Base-by-base conservation (phyloP, 2,113 vertebrate species). In the Coryphaenoides rupestris region DNA sequence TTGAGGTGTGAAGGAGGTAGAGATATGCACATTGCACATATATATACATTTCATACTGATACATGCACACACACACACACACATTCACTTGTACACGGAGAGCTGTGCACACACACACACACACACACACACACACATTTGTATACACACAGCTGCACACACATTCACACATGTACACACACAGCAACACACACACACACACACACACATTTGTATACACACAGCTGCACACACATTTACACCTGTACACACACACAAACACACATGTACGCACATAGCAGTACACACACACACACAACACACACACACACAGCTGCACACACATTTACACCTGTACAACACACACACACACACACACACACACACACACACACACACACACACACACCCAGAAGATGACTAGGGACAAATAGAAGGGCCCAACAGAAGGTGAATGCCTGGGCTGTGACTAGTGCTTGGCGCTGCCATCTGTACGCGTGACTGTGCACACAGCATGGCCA, bases 11-110 rank as follows among this genome's bases (percentile, higher is more conserved):
- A n/a, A n/a, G n/a, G n/a, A n/a, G n/a, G n/a, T n/a, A n/a, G n/a
- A n/a, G n/a, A n/a, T n/a, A n/a, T n/a, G n/a, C n/a, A n/a, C n/a
- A n/a, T n/a, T n/a, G n/a, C n/a, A n/a, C n/a, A n/a, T n/a, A n/a
- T n/a, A n/a, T n/a, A n/a, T n/a, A n/a, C n/a, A 19, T 13, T 6
- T 19, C 52, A 19, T 21, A 60, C 63, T 26, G 28, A 63, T 24
- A 58, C 24, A 67, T 5, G 58, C 21, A 65, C 40, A 46, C 56
- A 72, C 64, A 65, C 58, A 69, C 15, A 52, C 52, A n/a, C 52
- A 54, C 17, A 17, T 19, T 19, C 52, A 54, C 17, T 3, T 19
- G 5, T 10, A 19, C 52, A 5, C 52, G 3, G 3, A 54, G 17
- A 54, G 17, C n/a, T 4, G 17, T 16, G 17, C 10, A 50, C 47